Base-by-base conservation (phyloP, 2,888 invertebrate species). In the Pterostichus niger region DNA sequence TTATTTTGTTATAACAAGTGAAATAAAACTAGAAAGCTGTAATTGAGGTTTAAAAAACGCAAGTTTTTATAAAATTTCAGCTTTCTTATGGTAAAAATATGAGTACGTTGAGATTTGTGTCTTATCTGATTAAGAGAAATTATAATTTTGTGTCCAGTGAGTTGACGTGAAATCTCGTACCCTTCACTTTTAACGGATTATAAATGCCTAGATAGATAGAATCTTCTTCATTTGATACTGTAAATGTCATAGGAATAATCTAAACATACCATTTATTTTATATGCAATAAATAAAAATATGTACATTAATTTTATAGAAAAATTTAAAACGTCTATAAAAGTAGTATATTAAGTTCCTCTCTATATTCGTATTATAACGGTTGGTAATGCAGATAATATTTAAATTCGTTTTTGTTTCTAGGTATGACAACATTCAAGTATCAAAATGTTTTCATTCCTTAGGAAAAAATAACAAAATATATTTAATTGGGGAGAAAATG, bases 1-100 rank as follows among this genome's bases (percentile, higher is more conserved):
- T 64, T 64, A 64, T 64, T 64, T 64, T 35, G 64, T 64, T 64
- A 64, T 35, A 64, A 64, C 35, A 64, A 64, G 64, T 64, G 64
- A 15, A 40, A 64, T 64, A 64, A 64, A 15, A 35, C 35, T 64
- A 64, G 64, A 64, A 64, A 64, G 33, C 40, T 11, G 56, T 56
- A 56, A 40, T 33, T 40, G 13, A 64, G 64, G 35, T 40, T 13
- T 40, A 64, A 64, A 64, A 64, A 64, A 64, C 15, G n/a, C 4
- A 13, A 40, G 6, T 64, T 56, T 56, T 56, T 24, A 13, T 56
- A 17, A 56, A 56, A 17, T 56, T 24, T 56, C 56, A 17, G 17
- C 15, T 56, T 56, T 13, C 7, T 64, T 64, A 35, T 11, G 13
- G 40, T 7, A 64, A 64, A 35, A 56, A 35, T 54, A 17, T 6